Percentiles rank a stretch among this genome's conserved stretches.
Evolutionary conservation across 2,113 vertebrate species (phyloP).

Genomic region (Actinemys pallida): DNA sequence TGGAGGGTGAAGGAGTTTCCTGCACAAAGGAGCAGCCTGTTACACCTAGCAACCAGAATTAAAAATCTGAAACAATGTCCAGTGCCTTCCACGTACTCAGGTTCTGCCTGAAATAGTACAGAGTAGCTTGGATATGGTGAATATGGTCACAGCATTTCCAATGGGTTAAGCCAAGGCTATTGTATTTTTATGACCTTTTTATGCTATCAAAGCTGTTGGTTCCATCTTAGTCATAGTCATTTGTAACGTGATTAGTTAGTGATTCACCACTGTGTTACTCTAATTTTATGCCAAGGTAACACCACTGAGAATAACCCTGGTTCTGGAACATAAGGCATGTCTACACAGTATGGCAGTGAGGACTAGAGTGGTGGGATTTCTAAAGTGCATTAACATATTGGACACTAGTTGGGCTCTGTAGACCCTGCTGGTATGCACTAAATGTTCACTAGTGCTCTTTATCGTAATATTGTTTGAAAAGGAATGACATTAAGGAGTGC

Average conservation of each 20-base stretch:
- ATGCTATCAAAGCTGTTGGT: neutral
- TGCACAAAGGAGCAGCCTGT: neutral
- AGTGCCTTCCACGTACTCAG: neutral
- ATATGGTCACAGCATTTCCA: fast-evolving
- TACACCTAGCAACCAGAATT: neutral
- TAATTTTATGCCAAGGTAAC: neutral
- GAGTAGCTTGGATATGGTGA: neutral
- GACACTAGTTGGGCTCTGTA: neutral
- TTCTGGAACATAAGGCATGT: neutral
- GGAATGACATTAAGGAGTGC: neutral
- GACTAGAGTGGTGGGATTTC: neutral
- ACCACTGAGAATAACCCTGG: neutral
- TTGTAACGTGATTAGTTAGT: neutral
- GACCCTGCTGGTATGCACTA: neutral
- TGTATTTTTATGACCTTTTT: neutral
- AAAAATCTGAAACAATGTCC: neutral
- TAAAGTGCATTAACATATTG: neutral
- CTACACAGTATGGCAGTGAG: neutral
- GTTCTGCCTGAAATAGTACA: neutral
- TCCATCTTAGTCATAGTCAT: neutral
- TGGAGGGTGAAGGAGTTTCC: neutral
- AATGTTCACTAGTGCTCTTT: neutral
- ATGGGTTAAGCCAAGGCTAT: neutral
- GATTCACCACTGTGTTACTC: neutral
- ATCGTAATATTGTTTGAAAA: neutral